Conservation (phyloP, 2,888 invertebrate genomes). For the Trissonchulus sp. region DNA sequence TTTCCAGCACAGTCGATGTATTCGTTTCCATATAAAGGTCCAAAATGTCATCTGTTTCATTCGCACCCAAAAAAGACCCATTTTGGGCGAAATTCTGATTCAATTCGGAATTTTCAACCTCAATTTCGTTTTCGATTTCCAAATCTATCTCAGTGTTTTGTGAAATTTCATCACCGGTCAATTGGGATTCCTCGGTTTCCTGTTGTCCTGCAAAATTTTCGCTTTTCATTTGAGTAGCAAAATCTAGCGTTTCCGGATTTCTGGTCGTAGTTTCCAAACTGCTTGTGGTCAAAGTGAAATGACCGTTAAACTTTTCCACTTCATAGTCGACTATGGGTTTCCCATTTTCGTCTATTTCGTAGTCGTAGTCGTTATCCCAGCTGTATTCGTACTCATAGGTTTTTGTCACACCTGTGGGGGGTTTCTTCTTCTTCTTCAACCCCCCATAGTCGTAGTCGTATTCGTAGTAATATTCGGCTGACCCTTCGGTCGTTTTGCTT, state of each 20-base stretch:
- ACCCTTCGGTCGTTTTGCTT: not conserved
- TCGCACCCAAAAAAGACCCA: not conserved
- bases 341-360: not conserved
- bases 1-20: not conserved
- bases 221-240: too few species aligned
- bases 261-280: too few species aligned
- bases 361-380: not conserved
- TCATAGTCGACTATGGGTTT: not conserved
- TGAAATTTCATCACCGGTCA: not conserved
- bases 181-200: not conserved
- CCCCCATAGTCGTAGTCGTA: conserved; percentile 1
- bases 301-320: not conserved
- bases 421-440: not conserved
- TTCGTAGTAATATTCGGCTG: conserved; percentile 1
- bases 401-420: not conserved
- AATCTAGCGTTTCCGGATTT: not conserved
- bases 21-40: not conserved
- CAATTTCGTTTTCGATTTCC: not conserved
- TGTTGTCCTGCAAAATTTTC: too few species aligned
- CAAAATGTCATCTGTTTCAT: not conserved
- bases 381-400: not conserved
- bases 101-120: too few species aligned
- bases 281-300: not conserved
- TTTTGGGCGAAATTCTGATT: too few species aligned
- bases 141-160: not conserved